Evolutionary conservation across 2,888 invertebrate genomes (phyloP), one percentile per base, ranked within the genome.

Genomic region (Trichogramma evanescens): DNA sequence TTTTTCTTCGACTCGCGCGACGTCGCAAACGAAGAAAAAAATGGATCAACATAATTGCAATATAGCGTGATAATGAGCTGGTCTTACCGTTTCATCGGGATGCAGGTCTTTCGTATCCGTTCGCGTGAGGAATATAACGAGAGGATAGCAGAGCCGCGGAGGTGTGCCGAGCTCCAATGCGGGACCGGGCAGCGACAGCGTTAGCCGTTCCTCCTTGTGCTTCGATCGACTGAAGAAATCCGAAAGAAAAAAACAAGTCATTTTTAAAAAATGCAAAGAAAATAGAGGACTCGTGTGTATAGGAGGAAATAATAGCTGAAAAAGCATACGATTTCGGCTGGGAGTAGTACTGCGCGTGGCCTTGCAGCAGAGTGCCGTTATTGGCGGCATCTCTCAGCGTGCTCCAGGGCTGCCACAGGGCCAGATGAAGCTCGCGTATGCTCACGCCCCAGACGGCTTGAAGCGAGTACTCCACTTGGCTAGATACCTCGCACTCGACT

Each of bases 391-490:
- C 85, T 38, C 84, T 82, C 63, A 89, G 80, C 61, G 82, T 81
- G 57, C 80, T 80, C 85, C 86, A 86, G 1, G 89, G 86, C 57
- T 86, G 83, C 89, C 89, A 89, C 49, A 90, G 81, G 58, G 88
- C 88, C 69, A 86, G 81, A 74, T 89, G 89, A 61, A 90, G 81
- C 73, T 89, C 88, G 66, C 88, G 81, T 63, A 89, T 89, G 43
- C 88, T 88, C 52, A 89, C 89, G 4, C 89, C 89, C 89, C 89
- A 90, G 80, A 87, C 89, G 67, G 86, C 86, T 68, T 87, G 86
- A 65, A 88, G 80, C 75, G 86, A 85, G 76, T 89, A 90, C 61
- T 85, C 82, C 59, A 89, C 88, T 74, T 89, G 88, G 67, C 89
- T 89, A 38, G 89, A 88, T 56, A 89, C 82, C 67, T 83, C 83